Conservation (phyloP, 1,140 invertebrate genomes). For the Calephelis virginiensis region DNA sequence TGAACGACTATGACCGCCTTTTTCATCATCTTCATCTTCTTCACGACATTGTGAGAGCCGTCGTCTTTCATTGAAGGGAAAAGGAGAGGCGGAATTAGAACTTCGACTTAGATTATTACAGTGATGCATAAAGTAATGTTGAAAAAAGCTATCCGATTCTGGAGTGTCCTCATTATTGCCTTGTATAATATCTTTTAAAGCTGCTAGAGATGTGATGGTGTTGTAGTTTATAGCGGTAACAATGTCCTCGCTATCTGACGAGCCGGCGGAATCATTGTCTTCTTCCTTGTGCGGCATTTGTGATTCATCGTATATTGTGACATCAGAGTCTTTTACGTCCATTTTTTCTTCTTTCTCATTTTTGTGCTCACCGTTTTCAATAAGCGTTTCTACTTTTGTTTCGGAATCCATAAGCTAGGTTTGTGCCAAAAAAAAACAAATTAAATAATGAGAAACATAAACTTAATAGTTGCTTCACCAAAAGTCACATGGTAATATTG, state of each 20-base stretch:
- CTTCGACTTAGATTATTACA: slow-evolving; percentile 82
- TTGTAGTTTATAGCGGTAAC: slow-evolving; percentile 84
- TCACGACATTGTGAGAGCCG: slow-evolving; percentile 89
- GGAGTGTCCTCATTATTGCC: slow-evolving; percentile 80
- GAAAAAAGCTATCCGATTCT: slow-evolving; percentile 84
- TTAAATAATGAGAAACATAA: slow-evolving; percentile 38
- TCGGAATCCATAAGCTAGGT: slow-evolving; percentile 52
- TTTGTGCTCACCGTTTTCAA: slow-evolving; percentile 36
- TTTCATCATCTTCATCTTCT: slow-evolving; percentile 88
- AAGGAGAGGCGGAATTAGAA: slow-evolving; percentile 74
- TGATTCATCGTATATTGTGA: slow-evolving; percentile 37
- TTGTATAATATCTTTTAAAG: slow-evolving; percentile 83
- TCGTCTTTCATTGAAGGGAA: slow-evolving; percentile 82
- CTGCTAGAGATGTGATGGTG: slow-evolving; percentile 82
- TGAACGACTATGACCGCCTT: slow-evolving; percentile 25
- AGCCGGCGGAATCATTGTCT: slow-evolving; percentile 56
- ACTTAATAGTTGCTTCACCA: slow-evolving; percentile 40
- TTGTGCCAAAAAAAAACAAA: neutral
- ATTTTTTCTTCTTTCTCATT: slow-evolving; percentile 69
- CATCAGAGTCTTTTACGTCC: slow-evolving; percentile 36
- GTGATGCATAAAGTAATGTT: slow-evolving; percentile 86
- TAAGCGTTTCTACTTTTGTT: slow-evolving; percentile 42
- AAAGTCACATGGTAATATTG: slow-evolving; percentile 65
- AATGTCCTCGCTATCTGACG: slow-evolving; percentile 82
- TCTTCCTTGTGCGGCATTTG: slow-evolving; percentile 46